Evolutionary conservation across 1,140 invertebrate genomes (phyloP).

Genomic region (Aphelinus certus): DNA sequence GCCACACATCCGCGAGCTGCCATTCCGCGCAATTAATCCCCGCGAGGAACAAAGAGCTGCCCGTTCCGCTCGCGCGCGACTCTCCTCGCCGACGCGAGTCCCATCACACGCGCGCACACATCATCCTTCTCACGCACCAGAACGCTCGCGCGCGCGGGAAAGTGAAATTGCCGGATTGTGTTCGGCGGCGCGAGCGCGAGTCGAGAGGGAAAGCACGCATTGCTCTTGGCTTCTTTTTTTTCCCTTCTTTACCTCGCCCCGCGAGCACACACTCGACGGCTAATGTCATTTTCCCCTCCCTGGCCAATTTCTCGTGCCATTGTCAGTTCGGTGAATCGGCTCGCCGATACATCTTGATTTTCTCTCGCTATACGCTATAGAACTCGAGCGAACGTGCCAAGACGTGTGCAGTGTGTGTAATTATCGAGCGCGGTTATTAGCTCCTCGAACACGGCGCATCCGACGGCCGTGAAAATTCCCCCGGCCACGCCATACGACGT

Average conservation of each 20-base stretch:
- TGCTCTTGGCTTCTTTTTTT: too few relatives aligned
- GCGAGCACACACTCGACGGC: not conserved
- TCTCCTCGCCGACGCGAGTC: too few relatives aligned
- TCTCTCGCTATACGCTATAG: not conserved
- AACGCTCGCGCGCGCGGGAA: slow-evolving; percentile 13
- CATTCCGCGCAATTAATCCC: too few relatives aligned
- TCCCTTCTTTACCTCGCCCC: not conserved
- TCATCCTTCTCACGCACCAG: slow-evolving; percentile 13
- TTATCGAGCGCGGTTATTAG: too few relatives aligned
- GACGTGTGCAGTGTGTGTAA: too few relatives aligned
- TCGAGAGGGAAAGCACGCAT: slow-evolving; percentile 22
- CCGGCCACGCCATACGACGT: too few relatives aligned
- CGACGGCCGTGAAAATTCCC: too few relatives aligned
- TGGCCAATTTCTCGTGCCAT: too few relatives aligned
- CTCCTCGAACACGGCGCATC: too few relatives aligned
- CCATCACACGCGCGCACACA: not conserved
- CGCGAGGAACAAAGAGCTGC: slow-evolving; percentile 9
- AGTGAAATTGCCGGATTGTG: not conserved
- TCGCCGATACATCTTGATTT: not conserved
- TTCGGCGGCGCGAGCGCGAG: not conserved
- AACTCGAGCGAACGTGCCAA: too few relatives aligned
- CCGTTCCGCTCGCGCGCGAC: not conserved
- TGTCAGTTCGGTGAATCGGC: too few relatives aligned
- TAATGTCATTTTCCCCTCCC: not conserved
- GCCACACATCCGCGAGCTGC: too few relatives aligned